A percentile compares a stretch with the other conserved stretches of the same genome.
These are phyloP conservation scores for Panurus biarmicus DNA, from an alignment of 2,113 vertebrate genomes.

Conservation along the genomic window DNA sequence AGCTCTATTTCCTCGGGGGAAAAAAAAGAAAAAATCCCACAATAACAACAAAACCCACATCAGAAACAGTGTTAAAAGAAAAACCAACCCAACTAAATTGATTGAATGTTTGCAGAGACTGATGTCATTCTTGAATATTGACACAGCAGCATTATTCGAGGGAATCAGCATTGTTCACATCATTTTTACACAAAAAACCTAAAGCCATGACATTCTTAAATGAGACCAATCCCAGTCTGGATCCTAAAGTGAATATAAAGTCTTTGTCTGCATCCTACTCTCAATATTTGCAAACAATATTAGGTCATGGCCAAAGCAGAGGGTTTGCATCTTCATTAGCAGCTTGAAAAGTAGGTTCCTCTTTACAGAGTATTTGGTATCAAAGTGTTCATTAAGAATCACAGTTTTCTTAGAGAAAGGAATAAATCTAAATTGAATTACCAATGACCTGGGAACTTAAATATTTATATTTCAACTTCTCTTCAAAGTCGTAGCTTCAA, in stretches of 20 bases:
- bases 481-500: constrained; percentile 17
- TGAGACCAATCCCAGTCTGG: neutral
- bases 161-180: neutral
- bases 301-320: neutral
- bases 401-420: neutral
- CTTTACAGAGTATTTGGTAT: neutral
- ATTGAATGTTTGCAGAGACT: neutral
- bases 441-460: neutral
- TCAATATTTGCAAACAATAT: neutral
- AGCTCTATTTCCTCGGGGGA: neutral
- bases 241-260: neutral
- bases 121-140: neutral
- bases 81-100: neutral
- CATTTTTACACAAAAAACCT: neutral
- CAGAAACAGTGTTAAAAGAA: neutral
- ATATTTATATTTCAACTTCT: neutral
- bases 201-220: neutral
- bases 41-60: neutral
- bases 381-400: neutral
- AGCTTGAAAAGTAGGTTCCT: neutral
- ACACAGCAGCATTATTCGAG: neutral
- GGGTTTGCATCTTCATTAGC: neutral
- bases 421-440: constrained; percentile 27
- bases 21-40: accelerated
- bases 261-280: neutral